Base-by-base conservation (phyloP, 2,113 vertebrate species). In the Hiodon tergisus region DNA sequence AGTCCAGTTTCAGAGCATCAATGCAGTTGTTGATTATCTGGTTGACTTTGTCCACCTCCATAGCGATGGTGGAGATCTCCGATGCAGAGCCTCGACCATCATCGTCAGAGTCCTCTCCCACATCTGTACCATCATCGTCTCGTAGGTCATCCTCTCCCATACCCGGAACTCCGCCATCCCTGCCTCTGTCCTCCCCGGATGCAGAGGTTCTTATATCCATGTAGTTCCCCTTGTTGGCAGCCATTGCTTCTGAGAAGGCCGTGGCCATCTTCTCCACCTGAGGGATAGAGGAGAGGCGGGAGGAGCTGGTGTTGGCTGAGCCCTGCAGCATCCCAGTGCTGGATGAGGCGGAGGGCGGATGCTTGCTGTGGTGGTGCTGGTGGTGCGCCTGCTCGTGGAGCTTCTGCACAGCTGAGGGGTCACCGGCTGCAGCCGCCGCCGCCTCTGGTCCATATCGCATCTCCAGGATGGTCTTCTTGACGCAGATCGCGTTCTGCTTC, bases 11-110 rank as follows among this genome's bases (percentile, higher is more conserved):
- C 75, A 99, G 93, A 3, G 97, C 97, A 68, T 99, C 97, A 10
- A 99, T 99, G 83, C 97, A 99, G 69, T 99, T 99, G 89, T 99
- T 99, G 80, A 99, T 99, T 78, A 99, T 98, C 89, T 98, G 97
- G 84, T 99, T 99, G 65, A 99, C 97, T 74, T 98, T 99, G 90
- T 99, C 97, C 70, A 99, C 97, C 86, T 99, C 97, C 92, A 98
- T 98, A 72, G 97, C 97, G 63, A 99, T 99, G 74, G 97, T 99
- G 72, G 97, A 98, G 86, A 99, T 98, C 84, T 99, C 97, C 1
- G 97, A 95, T 1, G 95, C 96, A 1, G 97, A 99, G 53, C 97
- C 97, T 79, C 92, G 92, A 50, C 93, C 94, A 0, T 98, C 96
- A 63, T 90, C 90, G 77, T 98, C 96, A 1, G 96, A 93, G 76